Base-by-base conservation (phyloP, 2,888 invertebrate genomes). In the Cerceris ruficornis region DNA sequence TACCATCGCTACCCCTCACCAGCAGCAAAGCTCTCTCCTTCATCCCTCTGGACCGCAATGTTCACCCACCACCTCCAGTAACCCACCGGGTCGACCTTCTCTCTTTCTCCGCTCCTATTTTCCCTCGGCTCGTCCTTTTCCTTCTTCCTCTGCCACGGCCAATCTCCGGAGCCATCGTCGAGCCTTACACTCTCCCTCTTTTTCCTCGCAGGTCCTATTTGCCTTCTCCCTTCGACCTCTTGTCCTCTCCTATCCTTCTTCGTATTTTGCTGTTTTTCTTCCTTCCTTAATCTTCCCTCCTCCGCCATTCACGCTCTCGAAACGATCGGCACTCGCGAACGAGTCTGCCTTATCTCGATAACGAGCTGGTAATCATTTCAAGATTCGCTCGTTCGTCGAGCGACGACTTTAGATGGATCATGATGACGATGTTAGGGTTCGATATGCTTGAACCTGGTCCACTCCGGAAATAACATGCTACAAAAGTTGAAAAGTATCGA, bases 41-140 rank as follows among this genome's bases (percentile, higher is more conserved):
- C 88, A 77, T 88, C 88, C 87, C 87, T 85, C 81, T 79, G 86
- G 86, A 90, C 90, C 88, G 90, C 89, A 87, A 86, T 81, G 86
- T 78, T 88, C 89, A 74, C 85, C 87, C 85, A 83, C 88, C 82
- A 80, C 82, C 83, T 70, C 81, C 78, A 69, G 82, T 73, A 62
- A 79, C 76, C 52, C 67, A 70, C 70, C 77, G 69, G 54, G 65
- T 55, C 73, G 49, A 46, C 68, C 58, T 66, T 67, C 60, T 57
- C 69, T 57, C 59, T 50, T 42, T 54, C 62, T 61, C 17, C 50
- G 6, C 49, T 43, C 43, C n/a, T 14, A 6, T 41, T 41, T 64
- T 28, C 60, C 17, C 70, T 61, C 60, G n/a, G 61, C 43, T 52
- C 2, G 54, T 17, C 17, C 54, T 55, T 55, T 17, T 55, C 17